Percentiles rank a stretch among this genome's conserved stretches.
These are phyloP conservation scores for Clarias fuscus DNA, from an alignment of 2,797 vertebrate genomes.

Conservation along the genomic window DNA sequence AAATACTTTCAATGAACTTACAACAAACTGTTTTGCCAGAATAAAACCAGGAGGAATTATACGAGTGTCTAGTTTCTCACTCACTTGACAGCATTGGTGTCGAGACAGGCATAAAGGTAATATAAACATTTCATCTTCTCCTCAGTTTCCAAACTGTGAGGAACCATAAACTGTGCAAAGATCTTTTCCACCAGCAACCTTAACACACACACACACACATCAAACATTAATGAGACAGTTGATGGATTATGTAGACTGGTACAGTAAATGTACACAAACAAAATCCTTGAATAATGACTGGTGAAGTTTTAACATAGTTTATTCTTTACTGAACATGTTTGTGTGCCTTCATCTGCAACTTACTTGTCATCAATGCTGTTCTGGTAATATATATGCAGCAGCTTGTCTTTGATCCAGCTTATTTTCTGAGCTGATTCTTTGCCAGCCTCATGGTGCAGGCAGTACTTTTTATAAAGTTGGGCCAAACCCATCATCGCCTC, in stretches of 20 bases:
- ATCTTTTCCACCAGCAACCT: conserved; percentile 98
- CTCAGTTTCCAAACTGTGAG: conserved; percentile 97
- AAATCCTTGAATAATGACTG: background rate
- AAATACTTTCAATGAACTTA: background rate
- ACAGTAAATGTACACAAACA: background rate
- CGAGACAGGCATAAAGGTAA: conserved; percentile 97
- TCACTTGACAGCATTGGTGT: conserved; percentile 97
- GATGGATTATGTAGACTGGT: background rate
- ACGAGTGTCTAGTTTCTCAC: conserved; percentile 10
- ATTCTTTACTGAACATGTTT: background rate
- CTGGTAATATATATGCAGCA: conserved; percentile 99
- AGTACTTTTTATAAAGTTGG: conserved; percentile 97
- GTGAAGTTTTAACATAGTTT: background rate
- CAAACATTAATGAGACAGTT: background rate
- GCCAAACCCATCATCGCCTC: conserved; percentile 99
- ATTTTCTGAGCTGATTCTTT: conserved; percentile 97
- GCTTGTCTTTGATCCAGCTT: conserved; percentile 99
- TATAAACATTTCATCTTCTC: conserved; percentile 99
- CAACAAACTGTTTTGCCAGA: background rate
- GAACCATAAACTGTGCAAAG: conserved; percentile 98
- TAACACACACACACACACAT: background rate
- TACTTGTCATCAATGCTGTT: conserved; percentile 99
- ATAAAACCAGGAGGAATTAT: background rate
- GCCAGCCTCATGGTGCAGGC: conserved; percentile 95
- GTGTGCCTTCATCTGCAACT: conserved; percentile 53